Evolutionary conservation across 2,113 vertebrate species (phyloP), one percentile per base, ranked within the genome.

Genomic region (Sorex araneus): DNA sequence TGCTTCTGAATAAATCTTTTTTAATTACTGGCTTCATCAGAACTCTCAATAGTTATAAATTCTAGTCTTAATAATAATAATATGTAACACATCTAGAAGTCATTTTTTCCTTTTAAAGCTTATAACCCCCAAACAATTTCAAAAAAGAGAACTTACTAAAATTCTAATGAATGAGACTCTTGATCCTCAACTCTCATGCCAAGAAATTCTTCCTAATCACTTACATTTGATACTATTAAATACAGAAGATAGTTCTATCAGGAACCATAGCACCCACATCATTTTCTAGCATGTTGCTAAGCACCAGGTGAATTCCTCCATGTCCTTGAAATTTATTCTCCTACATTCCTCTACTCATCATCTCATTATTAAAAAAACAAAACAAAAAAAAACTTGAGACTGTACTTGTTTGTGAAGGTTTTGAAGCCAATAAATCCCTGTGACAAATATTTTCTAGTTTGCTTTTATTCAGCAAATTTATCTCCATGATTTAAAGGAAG

Each of bases 81-180:
- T 27, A 63, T 84, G 27, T 87, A 30, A 69, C 19, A 76, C 7
- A 83, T 66, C 16, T 60, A 86, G 47, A 94, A 96, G 92, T 74
- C 66, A 84, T 32, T 82, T 43, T 84, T 15, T 57, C 67, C 64
- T 94, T 88, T 71, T 40, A 85, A 82, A 90, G 77, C 18, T 27
- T 71, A 84, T 8, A 43, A 66, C 32, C 1, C 30, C 27, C 43
- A 66, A 60, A 69, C 84, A 84, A 60, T 36, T 36, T 77, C 36
- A 28, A 80, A 28, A 80, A 90, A 78, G 80, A 54, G 9, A 30
- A 89, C 54, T 86, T 86, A 43, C 36, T 86, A 19, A 87, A 93
- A 75, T 92, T 90, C 45, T 78, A 64, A 16, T 78, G 40, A 66
- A 78, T 73, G 67, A 70, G 13, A 30, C 16, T 63, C 32, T 87